Base-by-base conservation (phyloP, 2,797 vertebrate species). In the Pogonophryne albipinna region DNA sequence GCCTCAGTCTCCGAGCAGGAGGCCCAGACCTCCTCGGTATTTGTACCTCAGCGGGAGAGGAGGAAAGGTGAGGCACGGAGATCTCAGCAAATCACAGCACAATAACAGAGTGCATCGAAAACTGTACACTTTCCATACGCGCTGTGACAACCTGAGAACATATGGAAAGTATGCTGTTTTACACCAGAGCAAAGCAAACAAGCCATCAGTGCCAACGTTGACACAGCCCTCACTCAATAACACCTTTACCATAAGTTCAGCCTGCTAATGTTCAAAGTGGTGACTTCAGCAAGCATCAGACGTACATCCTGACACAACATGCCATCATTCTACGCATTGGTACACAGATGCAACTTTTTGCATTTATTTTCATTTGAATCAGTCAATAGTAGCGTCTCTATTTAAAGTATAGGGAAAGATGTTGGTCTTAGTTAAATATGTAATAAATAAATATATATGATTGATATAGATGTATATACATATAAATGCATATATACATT, bases 21-120 rank as follows among this genome's bases (percentile, higher is more conserved):
- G 34, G 34, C 8, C 0, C 11, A 71, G 3, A 67, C n/a, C 66
- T 52, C 20, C 52, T 56, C 68, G 55, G 61, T 76, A 81, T 90
- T 82, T 90, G 91, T 89, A 89, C 57, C n/a, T 9, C 16, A 66
- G 23, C 44, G 57, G 58, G 16, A 80, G 74, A 70, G 46, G 9
- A 16, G 57, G 23, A 46, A 17, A 51, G 41, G n/a, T 46, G 15
- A 41, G 66, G 68, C n/a, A n/a, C 51, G 19, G 74, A 38, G 47
- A 61, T 17, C 23, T 74, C 69, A 82, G 70, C 81, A 80, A 84
- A 89, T 81, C 75, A 87, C 38, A 75, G 81, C 45, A 77, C 67
- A 72, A 70, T 51, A 27, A 79, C 7, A 69, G 49, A 14, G 17
- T 20, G 47, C 53, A 44, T 55, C 31, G 10, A 44, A 72, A 57